phyloP scores from a whole-genome alignment of 2,797 vertebrate species.

The Gadopsis bispinosus region DNA sequence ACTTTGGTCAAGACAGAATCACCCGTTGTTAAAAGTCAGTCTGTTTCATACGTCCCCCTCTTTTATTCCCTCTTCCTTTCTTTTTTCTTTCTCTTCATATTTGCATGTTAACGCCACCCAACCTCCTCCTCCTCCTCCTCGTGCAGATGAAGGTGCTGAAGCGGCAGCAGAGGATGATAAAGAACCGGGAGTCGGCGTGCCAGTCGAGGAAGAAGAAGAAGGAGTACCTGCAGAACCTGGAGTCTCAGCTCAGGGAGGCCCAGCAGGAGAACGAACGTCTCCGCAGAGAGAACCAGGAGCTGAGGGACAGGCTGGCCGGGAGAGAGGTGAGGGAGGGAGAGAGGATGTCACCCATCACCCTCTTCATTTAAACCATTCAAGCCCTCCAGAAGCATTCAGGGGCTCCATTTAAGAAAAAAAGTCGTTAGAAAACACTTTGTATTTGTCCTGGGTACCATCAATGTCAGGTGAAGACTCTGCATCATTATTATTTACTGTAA shows the following conservation, averaged over 20 bases:
- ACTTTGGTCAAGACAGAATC: background rate
- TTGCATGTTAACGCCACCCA: background rate
- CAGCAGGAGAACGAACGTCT: conserved; percentile 91
- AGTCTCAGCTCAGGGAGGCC: conserved; percentile 88
- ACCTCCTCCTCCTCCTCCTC: background rate
- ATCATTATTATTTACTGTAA: too few relatives aligned
- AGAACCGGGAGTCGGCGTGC: conserved; percentile 93
- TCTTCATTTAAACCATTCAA: background rate
- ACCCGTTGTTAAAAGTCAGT: too few relatives aligned
- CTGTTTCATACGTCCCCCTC: background rate
- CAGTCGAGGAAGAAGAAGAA: conserved; percentile 95
- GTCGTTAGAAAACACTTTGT: too few relatives aligned
- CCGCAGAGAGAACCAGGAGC: conserved; percentile 88
- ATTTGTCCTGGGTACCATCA: too few relatives aligned
- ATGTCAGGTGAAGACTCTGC: too few relatives aligned
- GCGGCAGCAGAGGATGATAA: conserved; percentile 95
- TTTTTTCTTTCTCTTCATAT: background rate
- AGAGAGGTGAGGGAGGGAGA: conserved; percentile 76
- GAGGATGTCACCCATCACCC: background rate
- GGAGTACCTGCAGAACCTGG: conserved; percentile 92
- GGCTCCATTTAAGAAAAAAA: too few relatives aligned
- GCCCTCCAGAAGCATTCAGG: background rate
- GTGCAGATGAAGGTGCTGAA: conserved; percentile 91
- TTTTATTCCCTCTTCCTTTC: background rate
- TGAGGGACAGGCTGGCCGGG: conserved; percentile 86